phyloP scores from a whole-genome alignment of 2,888 invertebrate genomes.

The Trichopoda pennipes region DNA sequence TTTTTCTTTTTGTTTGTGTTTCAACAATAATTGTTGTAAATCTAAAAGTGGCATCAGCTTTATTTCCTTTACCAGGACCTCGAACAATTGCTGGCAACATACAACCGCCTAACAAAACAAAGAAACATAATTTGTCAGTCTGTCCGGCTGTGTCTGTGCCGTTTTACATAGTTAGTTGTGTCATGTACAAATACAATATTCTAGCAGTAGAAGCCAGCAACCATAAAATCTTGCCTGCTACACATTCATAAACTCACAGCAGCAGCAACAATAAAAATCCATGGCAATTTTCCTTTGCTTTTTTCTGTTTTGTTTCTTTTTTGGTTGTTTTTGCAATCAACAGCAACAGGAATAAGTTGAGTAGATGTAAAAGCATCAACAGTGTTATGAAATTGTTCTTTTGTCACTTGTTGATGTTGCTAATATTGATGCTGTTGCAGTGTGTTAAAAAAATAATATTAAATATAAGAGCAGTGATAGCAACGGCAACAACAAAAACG shows the following conservation, averaged over 20 bases:
- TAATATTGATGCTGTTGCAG: conserved; percentile 28
- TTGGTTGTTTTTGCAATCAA: conserved; percentile 14
- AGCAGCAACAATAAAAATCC: conserved; percentile 26
- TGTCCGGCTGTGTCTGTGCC: conserved; percentile 1
- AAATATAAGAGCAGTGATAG: background rate
- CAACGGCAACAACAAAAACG: background rate
- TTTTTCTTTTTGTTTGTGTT: no score
- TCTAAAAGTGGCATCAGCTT: conserved; percentile 35
- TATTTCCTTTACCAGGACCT: conserved; percentile 40
- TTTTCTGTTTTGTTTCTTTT: background rate
- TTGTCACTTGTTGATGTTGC: conserved; percentile 65
- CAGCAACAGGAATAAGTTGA: conserved; percentile 40
- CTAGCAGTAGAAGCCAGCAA: no score
- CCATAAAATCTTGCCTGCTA: conserved; percentile 26
- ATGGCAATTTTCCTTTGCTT: conserved; percentile 4
- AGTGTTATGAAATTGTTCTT: conserved; percentile 61
- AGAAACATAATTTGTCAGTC: conserved; percentile 51
- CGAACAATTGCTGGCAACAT: conserved; percentile 14
- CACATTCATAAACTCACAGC: conserved; percentile 15
- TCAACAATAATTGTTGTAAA: conserved; percentile 42
- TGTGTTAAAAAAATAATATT: conserved; percentile 33
- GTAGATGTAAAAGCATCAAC: conserved; percentile 38
- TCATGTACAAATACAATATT: conserved; percentile 26
- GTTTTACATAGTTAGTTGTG: conserved; percentile 17
- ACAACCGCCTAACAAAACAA: conserved; percentile 35